Base-by-base conservation (phyloP, 2,797 vertebrate genomes). In the Champsocephalus gunnari region DNA sequence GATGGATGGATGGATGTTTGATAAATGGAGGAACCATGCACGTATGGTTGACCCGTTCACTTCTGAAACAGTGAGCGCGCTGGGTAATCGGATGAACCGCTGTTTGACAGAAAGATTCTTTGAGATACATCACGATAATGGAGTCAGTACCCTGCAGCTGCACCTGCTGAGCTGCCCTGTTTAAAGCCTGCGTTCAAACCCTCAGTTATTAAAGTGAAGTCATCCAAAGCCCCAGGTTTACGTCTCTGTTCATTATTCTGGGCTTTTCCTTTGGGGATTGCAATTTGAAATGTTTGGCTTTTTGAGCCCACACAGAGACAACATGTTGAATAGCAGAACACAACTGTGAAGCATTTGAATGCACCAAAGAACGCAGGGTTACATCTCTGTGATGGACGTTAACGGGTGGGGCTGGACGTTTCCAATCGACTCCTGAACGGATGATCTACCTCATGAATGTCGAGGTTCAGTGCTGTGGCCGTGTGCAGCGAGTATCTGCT, bases 31-130 rank as follows among this genome's bases (percentile, higher is more conserved):
- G 3, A 6, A 58, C 19, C 9, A 9, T 24, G 32, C 34, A 50
- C 1, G 5, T 69, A 68, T 61, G 43, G 19, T 73, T 73, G 66
- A 76, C 54, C 72, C 43, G 64, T 61, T 78, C 19, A 21, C 41
- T 68, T 58, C 38, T 56, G 21, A 48, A 71, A 62, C 54, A 21
- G 54, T 72, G 45, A 68, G 43, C 48, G 32, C 12, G 0, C 61
- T 34, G 60, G 63, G 43, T 81, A 79, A 86, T 77, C 74, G 70
- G 75, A 81, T 65, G 57, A 66, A 68, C 66, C 58, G 32, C 61
- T 81, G 64, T n/a, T n/a, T n/a, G n/a, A n/a, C n/a, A n/a, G n/a
- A n/a, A n/a, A n/a, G n/a, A n/a, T n/a, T n/a, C n/a, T n/a, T n/a
- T n/a, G n/a, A n/a, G n/a, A n/a, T n/a, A n/a, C n/a, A n/a, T n/a